Evolutionary conservation across 2,888 invertebrate species (phyloP), one percentile per base, ranked within the genome.

Genomic region (Drosophila formosana): DNA sequence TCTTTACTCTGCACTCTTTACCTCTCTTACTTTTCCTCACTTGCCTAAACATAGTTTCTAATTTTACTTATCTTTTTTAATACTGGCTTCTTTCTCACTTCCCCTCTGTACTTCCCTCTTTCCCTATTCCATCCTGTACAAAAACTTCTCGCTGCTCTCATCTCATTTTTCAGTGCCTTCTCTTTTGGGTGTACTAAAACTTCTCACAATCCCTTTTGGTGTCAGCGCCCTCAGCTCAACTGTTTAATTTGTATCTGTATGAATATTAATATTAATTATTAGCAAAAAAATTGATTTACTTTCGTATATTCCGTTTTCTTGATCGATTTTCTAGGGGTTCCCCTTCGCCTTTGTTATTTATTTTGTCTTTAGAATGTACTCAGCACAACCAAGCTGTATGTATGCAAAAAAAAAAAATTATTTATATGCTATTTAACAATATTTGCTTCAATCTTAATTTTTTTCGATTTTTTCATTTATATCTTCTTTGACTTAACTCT

Each of bases 301-400:
- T 61, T 58, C 23, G 30, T 75, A 39, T 50, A 37, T 63, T 58
- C 60, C 56, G 28, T 56, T 55, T 67, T 51, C 41, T 26, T 55
- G 37, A 37, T 49, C 13, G 34, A 41, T 26, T 47, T 64, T 37
- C 37, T 70, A 56, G 7, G 37, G 41, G 4, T 37, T 37, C n/a
- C n/a, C 26, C 55, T 65, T 53, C 18, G 3, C 11, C 50, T 41
- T 52, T 46, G 55, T 26, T 58, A 66, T 66, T 41, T 47, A 37
- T 46, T 52, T 57, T 64, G 25, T 56, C 32, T 66, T 58, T 61
- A 52, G 55, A 66, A 78, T 60, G 60, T 83, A 66, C 78, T 82
- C 89, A 87, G 88, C 83, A 83, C 83, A 83, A 83, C 83, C 83
- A 84, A 83, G 85, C 85, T 83, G 84, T 73, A 70, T 72, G 61